phyloP scores from a whole-genome alignment of 1,140 invertebrate species.

The Drosophila arizonae region DNA sequence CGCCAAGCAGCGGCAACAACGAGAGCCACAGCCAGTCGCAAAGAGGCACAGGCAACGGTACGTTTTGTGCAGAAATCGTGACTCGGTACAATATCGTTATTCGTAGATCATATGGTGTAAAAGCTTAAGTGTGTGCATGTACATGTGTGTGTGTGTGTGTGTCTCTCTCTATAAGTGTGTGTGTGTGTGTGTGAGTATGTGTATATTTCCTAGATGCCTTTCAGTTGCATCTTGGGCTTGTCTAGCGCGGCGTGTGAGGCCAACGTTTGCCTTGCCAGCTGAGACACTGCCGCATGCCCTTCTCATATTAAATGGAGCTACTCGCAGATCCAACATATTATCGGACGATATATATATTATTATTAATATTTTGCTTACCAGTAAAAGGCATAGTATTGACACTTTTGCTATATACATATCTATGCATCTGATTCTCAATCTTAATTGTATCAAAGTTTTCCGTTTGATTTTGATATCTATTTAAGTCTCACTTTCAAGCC shows the following conservation, averaged over 20 bases:
- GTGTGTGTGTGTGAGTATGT: conserved; percentile 38
- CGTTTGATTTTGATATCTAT: too few relatives aligned
- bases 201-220: conserved; percentile 49
- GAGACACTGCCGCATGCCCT: conserved; percentile 21
- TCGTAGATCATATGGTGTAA: conserved; percentile 82
- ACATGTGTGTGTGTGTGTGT: not conserved
- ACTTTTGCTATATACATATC: too few relatives aligned
- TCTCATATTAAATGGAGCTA: not conserved
- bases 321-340: conserved; percentile 4
- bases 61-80: conserved; percentile 81
- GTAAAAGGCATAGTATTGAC: too few relatives aligned
- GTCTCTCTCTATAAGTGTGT: not conserved
- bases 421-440: too few relatives aligned
- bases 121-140: conserved; percentile 52
- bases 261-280: conserved; percentile 47
- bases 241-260: conserved; percentile 43
- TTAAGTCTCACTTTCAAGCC: too few relatives aligned
- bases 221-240: conserved; percentile 48
- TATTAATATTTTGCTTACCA: too few relatives aligned
- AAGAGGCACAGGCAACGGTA: conserved; percentile 73
- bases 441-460: too few relatives aligned
- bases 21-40: conserved; percentile 20
- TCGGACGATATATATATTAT: not conserved
- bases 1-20: conserved; percentile 27
- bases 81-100: conserved; percentile 82